These are phyloP conservation scores for Chaetodon trifasciatus DNA, from an alignment of 2,797 vertebrate genomes.

Conservation along the genomic window DNA sequence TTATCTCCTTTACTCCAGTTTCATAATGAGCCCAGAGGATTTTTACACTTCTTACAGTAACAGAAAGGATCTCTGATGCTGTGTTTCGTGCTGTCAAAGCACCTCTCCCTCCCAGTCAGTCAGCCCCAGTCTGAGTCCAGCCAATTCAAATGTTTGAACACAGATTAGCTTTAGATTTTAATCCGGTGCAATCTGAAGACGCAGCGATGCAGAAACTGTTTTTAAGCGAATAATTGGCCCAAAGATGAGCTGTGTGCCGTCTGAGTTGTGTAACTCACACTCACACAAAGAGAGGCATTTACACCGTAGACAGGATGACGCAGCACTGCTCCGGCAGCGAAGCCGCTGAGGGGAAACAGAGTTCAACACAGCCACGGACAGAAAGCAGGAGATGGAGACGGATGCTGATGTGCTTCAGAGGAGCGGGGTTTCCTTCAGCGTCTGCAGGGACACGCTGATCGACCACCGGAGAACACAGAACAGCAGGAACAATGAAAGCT, in stretches of 20 bases:
- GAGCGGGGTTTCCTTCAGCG: neutral
- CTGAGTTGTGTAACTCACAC: neutral
- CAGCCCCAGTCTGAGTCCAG: no score
- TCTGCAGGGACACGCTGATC: neutral
- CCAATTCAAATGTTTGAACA: neutral
- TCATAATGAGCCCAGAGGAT: no score
- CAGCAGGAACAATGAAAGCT: neutral
- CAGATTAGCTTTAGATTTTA: neutral
- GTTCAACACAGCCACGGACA: slow-evolving; percentile 10
- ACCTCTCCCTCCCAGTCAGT: no score
- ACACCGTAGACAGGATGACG: slow-evolving; percentile 15
- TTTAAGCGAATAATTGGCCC: neutral
- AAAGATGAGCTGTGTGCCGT: neutral
- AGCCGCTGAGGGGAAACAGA: slow-evolving; percentile 4
- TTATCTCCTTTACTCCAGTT: no score
- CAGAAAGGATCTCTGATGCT: no score
- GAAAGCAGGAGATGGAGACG: neutral
- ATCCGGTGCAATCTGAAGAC: neutral
- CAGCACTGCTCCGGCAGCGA: neutral
- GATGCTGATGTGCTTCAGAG: neutral
- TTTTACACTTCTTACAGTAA: no score
- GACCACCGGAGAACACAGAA: neutral
- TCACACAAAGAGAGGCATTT: neutral
- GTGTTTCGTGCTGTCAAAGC: no score
- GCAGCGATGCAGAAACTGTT: neutral